Conservation (phyloP, 2,113 vertebrate species). For the Charina bottae region DNA sequence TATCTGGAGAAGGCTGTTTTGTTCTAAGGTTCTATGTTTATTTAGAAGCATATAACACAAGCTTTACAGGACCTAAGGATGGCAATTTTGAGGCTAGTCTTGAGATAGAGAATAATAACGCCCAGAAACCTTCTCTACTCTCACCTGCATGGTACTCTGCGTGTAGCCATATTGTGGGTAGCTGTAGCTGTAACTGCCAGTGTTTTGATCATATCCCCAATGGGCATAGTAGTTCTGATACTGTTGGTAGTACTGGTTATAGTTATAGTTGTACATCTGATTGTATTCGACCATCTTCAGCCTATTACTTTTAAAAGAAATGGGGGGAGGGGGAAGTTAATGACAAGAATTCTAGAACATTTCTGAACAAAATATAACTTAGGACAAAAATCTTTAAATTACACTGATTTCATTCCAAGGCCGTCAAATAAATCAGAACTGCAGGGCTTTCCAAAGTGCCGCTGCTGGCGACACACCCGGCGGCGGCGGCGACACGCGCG, state of each 20-base stretch:
- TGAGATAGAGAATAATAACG: not conserved
- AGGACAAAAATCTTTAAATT: not conserved
- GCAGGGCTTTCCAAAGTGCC: no score
- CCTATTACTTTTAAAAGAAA: slow-evolving; percentile 71
- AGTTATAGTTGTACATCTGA: slow-evolving; percentile 80
- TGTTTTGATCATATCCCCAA: slow-evolving; percentile 91
- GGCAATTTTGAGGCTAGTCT: not conserved
- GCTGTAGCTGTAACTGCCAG: slow-evolving; percentile 84
- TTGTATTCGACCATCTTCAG: slow-evolving; percentile 77
- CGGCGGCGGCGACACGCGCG: no score
- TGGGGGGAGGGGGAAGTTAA: slow-evolving; percentile 8
- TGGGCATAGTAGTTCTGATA: slow-evolving; percentile 86
- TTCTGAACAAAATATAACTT: not conserved
- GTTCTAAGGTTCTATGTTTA: not conserved
- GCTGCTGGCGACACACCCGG: no score
- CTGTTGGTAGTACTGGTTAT: slow-evolving; percentile 86
- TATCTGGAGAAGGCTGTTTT: no score
- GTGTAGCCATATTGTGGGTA: slow-evolving; percentile 89
- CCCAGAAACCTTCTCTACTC: not conserved
- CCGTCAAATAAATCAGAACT: not conserved
- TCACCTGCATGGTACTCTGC: slow-evolving; percentile 84
- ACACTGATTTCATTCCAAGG: slow-evolving; percentile 34
- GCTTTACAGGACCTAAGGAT: not conserved
- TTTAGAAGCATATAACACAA: not conserved
- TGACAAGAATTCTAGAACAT: slow-evolving; percentile 30